Percentiles rank a stretch among this genome's conserved stretches.
These are phyloP conservation scores for Corbicula japonica DNA, from an alignment of 2,888 invertebrate genomes.

Conservation along the genomic window DNA sequence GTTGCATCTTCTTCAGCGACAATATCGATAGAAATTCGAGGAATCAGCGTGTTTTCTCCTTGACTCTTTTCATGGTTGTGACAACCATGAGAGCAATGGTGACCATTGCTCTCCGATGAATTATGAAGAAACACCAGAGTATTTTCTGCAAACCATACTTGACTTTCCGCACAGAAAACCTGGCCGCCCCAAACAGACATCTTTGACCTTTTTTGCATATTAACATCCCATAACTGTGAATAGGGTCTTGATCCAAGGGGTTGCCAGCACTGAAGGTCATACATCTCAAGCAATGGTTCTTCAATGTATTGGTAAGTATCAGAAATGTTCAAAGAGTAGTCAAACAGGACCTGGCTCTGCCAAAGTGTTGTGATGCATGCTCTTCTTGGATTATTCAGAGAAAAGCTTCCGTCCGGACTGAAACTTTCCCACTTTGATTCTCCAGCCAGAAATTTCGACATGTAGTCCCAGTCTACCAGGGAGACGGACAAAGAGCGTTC, in stretches of 20 bases:
- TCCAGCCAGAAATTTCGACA: constrained; percentile 37
- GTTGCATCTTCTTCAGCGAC: constrained; percentile 51
- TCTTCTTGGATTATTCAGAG: constrained; percentile 10
- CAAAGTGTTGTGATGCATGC: constrained; percentile 45
- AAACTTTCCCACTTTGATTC: constrained; percentile 32
- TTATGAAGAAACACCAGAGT: constrained; percentile 33
- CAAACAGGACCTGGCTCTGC: constrained; percentile 66
- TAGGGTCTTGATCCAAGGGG: constrained; percentile 42
- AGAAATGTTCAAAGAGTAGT: constrained; percentile 34
- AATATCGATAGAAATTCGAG: constrained; percentile 68
- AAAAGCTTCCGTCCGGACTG: constrained; percentile 26
- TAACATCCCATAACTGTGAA: constrained; percentile 77
- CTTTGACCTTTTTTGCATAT: constrained; percentile 65
- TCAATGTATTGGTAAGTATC: constrained; percentile 23
- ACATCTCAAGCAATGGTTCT: background rate
- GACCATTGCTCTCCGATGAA: too few species aligned
- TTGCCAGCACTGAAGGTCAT: constrained; percentile 47
- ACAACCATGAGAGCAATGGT: too few species aligned
- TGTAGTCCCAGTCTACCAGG: constrained; percentile 51
- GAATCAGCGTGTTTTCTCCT: constrained; percentile 68
- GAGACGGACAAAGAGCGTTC: constrained; percentile 41
- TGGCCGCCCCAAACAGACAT: constrained; percentile 55
- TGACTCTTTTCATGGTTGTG: constrained; percentile 17
- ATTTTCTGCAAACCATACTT: constrained; percentile 56
- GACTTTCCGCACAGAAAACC: constrained; percentile 30